These are phyloP conservation scores for Acanthurus lineatus DNA, from an alignment of 2,797 vertebrate genomes.

Conservation along the genomic window DNA sequence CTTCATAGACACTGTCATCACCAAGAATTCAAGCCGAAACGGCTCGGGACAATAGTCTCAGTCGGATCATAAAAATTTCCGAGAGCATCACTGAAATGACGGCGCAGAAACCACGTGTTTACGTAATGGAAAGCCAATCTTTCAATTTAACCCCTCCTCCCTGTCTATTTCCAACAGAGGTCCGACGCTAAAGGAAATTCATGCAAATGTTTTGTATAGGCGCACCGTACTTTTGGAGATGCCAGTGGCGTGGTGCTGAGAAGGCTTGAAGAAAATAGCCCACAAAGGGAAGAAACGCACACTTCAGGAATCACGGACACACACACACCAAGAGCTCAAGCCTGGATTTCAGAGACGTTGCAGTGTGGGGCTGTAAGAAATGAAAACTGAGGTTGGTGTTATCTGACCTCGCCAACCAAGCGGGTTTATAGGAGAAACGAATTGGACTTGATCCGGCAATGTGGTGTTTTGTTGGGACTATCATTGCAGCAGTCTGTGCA, in stretches of 20 bases:
- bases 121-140: slow-evolving; percentile 93
- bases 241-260: slow-evolving; percentile 77
- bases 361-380: slow-evolving; percentile 81
- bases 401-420: slow-evolving; percentile 84
- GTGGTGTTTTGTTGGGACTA: slow-evolving; percentile 87
- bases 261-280: slow-evolving; percentile 57
- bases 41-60: slow-evolving; percentile 59
- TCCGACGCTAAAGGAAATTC: slow-evolving; percentile 83
- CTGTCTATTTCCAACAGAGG: slow-evolving; percentile 76
- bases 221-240: slow-evolving; percentile 86
- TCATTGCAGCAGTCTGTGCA: slow-evolving; percentile 92
- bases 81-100: slow-evolving; percentile 82
- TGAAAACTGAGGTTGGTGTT: slow-evolving; percentile 81
- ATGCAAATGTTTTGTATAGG: slow-evolving; percentile 83
- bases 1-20: slow-evolving; percentile 23
- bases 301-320: slow-evolving; percentile 64
- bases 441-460: slow-evolving; percentile 87
- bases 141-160: slow-evolving; percentile 92
- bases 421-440: slow-evolving; percentile 78
- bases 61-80: slow-evolving; percentile 63
- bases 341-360: slow-evolving; percentile 81
- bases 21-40: slow-evolving; percentile 19
- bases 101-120: slow-evolving; percentile 91
- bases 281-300: slow-evolving; percentile 61
- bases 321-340: slow-evolving; percentile 56